Percentiles rank a stretch among this genome's conserved stretches.
These are phyloP conservation scores for Nephila pilipes DNA, from an alignment of 1,140 invertebrate species.

Conservation along the genomic window DNA sequence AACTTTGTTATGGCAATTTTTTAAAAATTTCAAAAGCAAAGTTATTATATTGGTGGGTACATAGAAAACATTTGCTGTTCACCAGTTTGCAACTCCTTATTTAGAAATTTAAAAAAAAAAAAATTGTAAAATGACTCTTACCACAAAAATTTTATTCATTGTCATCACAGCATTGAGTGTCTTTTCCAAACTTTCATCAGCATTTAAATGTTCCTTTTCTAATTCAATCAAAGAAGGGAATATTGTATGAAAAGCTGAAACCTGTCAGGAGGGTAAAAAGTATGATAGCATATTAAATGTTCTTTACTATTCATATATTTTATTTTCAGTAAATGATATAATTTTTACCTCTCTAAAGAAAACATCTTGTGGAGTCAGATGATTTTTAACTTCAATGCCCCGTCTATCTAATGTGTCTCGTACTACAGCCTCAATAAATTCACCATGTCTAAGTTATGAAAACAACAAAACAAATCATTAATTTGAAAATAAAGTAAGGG, in stretches of 20 bases:
- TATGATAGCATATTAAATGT: not conserved
- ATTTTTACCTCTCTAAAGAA: conserved; percentile 69
- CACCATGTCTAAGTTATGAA: conserved; percentile 1
- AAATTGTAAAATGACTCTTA: conserved; percentile 61
- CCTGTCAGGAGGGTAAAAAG: conserved; percentile 20
- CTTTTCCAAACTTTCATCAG: conserved; percentile 78
- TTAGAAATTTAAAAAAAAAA: too few species aligned
- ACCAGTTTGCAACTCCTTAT: too few species aligned
- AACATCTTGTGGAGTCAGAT: conserved; percentile 67
- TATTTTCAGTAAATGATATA: not conserved
- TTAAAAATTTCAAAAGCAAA: too few species aligned
- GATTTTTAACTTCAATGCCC: conserved; percentile 46
- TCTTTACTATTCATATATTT: not conserved
- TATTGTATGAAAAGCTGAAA: conserved; percentile 80
- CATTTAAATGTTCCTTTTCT: conserved; percentile 80
- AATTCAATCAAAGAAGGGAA: conserved; percentile 80
- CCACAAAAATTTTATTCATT: conserved; percentile 80
- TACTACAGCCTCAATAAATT: conserved; percentile 51
- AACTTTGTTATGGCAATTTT: too few species aligned
- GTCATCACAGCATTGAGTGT: conserved; percentile 79
- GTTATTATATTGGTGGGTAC: too few species aligned
- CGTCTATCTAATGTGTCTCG: conserved; percentile 14
- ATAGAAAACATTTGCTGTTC: too few species aligned
- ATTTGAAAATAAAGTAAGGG: not conserved
- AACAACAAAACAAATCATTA: not conserved